Evolutionary conservation across 1,140 invertebrate genomes (phyloP).

Genomic region (Tetramorium parvispinum): DNA sequence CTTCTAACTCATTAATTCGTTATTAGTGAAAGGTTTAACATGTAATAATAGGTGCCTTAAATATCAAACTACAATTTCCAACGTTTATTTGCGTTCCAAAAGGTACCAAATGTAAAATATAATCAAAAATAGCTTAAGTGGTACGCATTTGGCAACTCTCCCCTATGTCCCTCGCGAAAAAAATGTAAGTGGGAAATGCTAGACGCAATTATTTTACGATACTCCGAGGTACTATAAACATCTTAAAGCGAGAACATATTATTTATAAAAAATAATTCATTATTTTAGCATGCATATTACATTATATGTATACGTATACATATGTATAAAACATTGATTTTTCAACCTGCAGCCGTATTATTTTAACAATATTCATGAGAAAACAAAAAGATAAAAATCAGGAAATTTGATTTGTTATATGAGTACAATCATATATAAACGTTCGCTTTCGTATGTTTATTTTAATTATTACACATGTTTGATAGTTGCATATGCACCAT

Average conservation of each 20-base stretch:
- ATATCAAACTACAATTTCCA: too few species aligned
- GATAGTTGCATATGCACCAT: neutral
- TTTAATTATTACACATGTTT: constrained; percentile 19
- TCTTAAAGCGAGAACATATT: neutral
- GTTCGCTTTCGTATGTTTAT: neutral
- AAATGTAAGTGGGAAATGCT: neutral
- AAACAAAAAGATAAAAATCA: neutral
- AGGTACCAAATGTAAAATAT: too few species aligned
- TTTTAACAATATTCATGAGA: neutral
- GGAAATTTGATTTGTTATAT: neutral
- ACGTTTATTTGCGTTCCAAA: too few species aligned
- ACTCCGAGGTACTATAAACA: neutral
- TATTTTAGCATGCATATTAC: neutral
- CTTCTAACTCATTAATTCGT: too few species aligned
- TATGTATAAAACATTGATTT: neutral
- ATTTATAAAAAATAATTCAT: neutral
- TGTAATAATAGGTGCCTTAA: too few species aligned
- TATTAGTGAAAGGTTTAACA: too few species aligned
- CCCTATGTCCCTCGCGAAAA: neutral
- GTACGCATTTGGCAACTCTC: too few species aligned
- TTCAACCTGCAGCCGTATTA: neutral
- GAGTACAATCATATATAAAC: neutral
- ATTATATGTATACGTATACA: too few species aligned
- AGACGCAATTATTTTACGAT: neutral
- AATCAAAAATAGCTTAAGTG: too few species aligned